Percentiles rank a stretch among this genome's conserved stretches.
Evolutionary conservation across 1,140 invertebrate genomes (phyloP).

Genomic region (Sycobia sp.): DNA sequence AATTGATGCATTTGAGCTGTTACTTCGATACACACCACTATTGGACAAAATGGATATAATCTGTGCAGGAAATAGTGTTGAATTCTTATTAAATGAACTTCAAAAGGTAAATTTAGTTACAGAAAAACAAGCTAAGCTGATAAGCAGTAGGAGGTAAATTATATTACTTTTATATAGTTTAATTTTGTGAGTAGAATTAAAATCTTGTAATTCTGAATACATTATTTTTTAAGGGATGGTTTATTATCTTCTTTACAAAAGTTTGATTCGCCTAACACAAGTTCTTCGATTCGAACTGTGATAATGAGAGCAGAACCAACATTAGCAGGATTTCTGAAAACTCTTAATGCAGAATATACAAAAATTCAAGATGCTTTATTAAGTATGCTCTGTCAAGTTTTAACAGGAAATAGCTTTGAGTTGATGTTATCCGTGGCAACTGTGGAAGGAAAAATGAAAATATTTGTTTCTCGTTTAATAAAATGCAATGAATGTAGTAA

Average conservation of each 20-base stretch:
- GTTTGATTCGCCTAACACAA: conserved; percentile 64
- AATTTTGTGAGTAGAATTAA: conserved; percentile 3
- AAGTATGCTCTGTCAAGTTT: conserved; percentile 72
- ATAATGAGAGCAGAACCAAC: conserved; percentile 88
- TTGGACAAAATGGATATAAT: conserved; percentile 89
- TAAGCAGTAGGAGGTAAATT: conserved; percentile 70
- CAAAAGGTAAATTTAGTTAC: conserved; percentile 79
- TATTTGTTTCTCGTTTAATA: conserved; percentile 85
- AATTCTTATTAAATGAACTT: conserved; percentile 82
- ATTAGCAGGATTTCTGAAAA: conserved; percentile 84
- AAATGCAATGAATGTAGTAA: conserved; percentile 92
- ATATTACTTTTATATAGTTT: conserved; percentile 6
- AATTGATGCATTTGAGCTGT: conserved; percentile 79
- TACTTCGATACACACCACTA: conserved; percentile 80
- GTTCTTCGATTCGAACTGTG: conserved; percentile 72
- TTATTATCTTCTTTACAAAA: conserved; percentile 64
- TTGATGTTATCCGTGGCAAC: conserved; percentile 88
- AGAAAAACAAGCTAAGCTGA: conserved; percentile 76
- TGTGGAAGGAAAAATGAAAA: conserved; percentile 85
- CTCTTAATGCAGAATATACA: conserved; percentile 81
- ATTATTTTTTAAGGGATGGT: conserved; percentile 57
- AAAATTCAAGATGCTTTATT: conserved; percentile 82
- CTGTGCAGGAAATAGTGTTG: conserved; percentile 84
- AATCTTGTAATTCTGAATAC: conserved; percentile 27
- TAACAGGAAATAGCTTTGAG: conserved; percentile 82